Percentiles rank a stretch among this genome's conserved stretches.
These are phyloP conservation scores for Chrysopilus asiliformis DNA, from an alignment of 2,888 invertebrate genomes.

Conservation along the genomic window DNA sequence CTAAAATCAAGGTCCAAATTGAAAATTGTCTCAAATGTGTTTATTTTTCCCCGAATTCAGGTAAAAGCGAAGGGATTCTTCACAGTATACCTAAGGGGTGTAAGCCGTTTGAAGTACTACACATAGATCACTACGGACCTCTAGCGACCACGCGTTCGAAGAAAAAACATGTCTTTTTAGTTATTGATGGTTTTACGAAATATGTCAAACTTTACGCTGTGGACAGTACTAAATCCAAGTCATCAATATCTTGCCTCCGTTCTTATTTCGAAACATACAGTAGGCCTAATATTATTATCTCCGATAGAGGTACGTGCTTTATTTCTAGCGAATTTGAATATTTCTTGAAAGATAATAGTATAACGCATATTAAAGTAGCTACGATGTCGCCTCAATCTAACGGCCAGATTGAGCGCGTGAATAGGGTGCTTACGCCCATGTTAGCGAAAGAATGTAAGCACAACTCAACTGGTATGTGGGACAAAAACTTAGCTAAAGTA, in stretches of 20 bases:
- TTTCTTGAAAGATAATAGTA: not conserved
- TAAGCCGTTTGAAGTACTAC: not conserved
- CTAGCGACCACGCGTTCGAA: not conserved
- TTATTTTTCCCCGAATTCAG: too few relatives aligned
- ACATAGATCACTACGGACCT: not conserved
- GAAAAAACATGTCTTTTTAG: not conserved
- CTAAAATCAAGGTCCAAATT: not conserved
- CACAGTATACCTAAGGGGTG: too few relatives aligned
- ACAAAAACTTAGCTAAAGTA: not conserved
- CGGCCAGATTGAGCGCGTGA: constrained; percentile 1
- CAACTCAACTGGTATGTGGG: not conserved
- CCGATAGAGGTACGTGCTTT: too few relatives aligned
- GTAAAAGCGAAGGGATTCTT: too few relatives aligned
- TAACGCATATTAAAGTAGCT: constrained; percentile 1
- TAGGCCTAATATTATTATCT: too few relatives aligned
- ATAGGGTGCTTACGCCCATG: constrained; percentile 3
- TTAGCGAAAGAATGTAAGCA: constrained; percentile 2
- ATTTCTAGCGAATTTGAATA: too few relatives aligned
- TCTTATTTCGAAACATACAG: too few relatives aligned
- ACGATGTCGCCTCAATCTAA: constrained; percentile 2
- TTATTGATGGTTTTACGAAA: not conserved
- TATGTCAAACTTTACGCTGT: constrained; percentile 3
- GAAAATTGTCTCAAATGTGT: not conserved
- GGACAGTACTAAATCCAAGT: constrained; percentile 9
- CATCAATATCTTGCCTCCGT: too few relatives aligned